Base-by-base conservation (phyloP, 2,888 invertebrate genomes). In the Artemia sp. region DNA sequence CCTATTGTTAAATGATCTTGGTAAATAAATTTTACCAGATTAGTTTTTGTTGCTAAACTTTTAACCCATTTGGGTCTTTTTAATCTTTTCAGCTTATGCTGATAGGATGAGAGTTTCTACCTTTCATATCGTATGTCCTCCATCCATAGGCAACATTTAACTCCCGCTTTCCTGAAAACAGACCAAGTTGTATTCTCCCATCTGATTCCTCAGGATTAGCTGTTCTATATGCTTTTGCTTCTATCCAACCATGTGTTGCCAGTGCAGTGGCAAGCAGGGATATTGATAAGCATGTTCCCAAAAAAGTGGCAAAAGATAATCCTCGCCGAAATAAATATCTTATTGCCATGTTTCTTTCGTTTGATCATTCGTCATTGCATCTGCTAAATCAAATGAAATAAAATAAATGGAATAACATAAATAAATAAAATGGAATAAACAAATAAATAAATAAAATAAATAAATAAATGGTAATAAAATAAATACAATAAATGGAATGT, bases 111-210 rank as follows among this genome's bases (percentile, higher is more conserved):
- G 51, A 67, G 38, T 66, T 78, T 83, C 83, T 79, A 92, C 91
- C 86, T 77, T 88, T 86, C 73, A 92, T 84, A 72, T 87, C 84
- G 76, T 86, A 83, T 70, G 82, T 82, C 75, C 92, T 84, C 82
- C 85, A 85, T 7, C 92, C 93, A 75, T 90, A 88, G 5, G 88
- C 89, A 71, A 85, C 85, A 77, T 92, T 88, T 52, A 94, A 79
- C 74, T 86, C 85, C 77, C 91, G 90, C 73, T 85, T 85, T 0
- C 94, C 94, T 75, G 87, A 86, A 76, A 94, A 90, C 10, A 95
- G 82, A 0, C 94, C 94, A 76, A 92, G 90, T 76, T 86, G 85
- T 72, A 92, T 85, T 73, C 83, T 82, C 0, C 91, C 92, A 69
- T 85, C 86, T 66, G 87, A 86, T 71, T 85, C 84, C 68, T 82